Evolutionary conservation across 2,888 invertebrate species (phyloP), one percentile per base, ranked within the genome.

Genomic region (Mallateleia sp.): DNA sequence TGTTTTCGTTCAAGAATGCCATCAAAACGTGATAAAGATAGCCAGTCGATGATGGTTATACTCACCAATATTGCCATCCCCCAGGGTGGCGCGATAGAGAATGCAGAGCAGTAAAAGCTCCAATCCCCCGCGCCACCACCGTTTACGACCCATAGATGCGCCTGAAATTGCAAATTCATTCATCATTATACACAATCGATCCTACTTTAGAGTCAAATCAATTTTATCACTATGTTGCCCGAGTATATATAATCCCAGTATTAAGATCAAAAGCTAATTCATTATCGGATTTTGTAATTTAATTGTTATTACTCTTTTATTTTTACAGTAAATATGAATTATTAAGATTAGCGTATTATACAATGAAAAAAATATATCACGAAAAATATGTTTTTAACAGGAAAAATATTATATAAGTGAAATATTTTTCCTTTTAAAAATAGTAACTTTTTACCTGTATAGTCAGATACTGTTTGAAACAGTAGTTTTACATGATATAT

Each of bases 21-120:
- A 20, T 20, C 22, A 18, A 50, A 50, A 8, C 18, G 22, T 20
- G 50, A 50, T 50, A 50, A 9, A 50, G 50, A 20, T 50, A 20
- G 22, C 50, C 18, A 50, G 22, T 56, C 8, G 28, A 42, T 38
- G 34, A 38, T 15, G 22, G 1, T 18, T 64, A 47, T 64, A 95
- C 96, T 96, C 93, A 97, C 97, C 97, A 94, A 97, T 97, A 95
- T 97, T 96, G 87, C 96, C 96, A 94, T 97, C 97, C 92, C 96
- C 96, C 89, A 94, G 94, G 94, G 96, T 96, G 94, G 96, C 95
- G 95, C 89, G 91, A 83, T 92, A 89, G 85, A 93, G 91, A 87
- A 92, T 91, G 88, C 91, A 92, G 91, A 94, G 92, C 88, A 94
- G 81, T 85, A 91, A 86, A 79, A 93, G 90, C 94, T 92, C 92